Conservation (phyloP, 2,888 invertebrate species). For the Colostygia pectinataria region DNA sequence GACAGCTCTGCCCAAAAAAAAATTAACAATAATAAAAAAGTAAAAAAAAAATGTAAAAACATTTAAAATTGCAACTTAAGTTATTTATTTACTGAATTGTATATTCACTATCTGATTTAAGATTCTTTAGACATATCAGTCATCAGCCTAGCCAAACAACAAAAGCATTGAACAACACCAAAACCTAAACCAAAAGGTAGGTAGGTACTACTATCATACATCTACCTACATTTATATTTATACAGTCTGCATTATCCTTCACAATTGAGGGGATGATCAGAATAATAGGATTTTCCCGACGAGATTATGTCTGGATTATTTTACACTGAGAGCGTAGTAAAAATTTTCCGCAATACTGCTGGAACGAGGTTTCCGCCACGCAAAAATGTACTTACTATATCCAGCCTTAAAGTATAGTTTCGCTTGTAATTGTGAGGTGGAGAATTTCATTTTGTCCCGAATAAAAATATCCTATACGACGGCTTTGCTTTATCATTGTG, state of each 20-base stretch:
- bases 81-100: no score
- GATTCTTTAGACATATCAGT: no score
- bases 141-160: no score
- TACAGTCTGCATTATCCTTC: constrained; percentile 28
- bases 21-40: no score
- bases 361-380: constrained; percentile 13
- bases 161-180: no score
- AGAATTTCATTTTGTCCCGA: constrained; percentile 79
- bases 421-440: constrained; percentile 22
- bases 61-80: no score
- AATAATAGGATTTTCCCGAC: constrained; percentile 79
- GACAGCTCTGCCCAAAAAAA: no score
- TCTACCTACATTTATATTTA: constrained; percentile 15
- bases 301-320: constrained; percentile 81
- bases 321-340: constrained; percentile 68
- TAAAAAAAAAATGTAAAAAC: no score
- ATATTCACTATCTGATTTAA: no score
- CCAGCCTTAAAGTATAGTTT: constrained; percentile 35
- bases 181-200: not conserved
- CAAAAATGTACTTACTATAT: constrained; percentile 8
- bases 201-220: no score
- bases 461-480: constrained; percentile 81
- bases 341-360: constrained; percentile 55
- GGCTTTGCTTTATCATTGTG: constrained; percentile 83
- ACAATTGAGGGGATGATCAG: constrained; percentile 69